phyloP scores from a whole-genome alignment of 2,113 vertebrate genomes.

The Apodemus sylvaticus region DNA sequence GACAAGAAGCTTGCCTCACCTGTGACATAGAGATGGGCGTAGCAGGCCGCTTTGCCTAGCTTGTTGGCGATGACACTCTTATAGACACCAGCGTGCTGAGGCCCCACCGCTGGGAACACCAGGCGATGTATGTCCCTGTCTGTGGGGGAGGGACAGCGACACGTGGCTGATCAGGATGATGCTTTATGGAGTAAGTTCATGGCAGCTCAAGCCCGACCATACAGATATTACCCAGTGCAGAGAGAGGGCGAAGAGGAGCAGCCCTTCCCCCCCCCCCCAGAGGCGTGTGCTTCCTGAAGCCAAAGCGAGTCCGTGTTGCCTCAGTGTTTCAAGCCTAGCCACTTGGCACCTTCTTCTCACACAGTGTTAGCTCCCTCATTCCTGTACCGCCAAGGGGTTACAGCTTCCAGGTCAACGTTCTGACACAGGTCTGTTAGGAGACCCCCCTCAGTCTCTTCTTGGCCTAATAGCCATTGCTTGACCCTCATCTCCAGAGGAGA shows the following conservation, averaged over 20 bases:
- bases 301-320: not conserved
- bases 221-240: not conserved
- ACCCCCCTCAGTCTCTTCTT: not conserved
- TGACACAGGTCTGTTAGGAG: not conserved
- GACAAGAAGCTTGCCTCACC: slow-evolving; percentile 84
- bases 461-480: not conserved
- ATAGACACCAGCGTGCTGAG: slow-evolving; percentile 95
- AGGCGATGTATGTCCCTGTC: slow-evolving; percentile 96
- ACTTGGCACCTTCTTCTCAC: not conserved
- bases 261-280: too few species aligned
- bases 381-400: not conserved
- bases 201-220: not conserved
- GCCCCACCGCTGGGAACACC: slow-evolving; percentile 92
- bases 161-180: not conserved
- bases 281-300: fast-evolving
- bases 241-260: not conserved
- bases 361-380: not conserved
- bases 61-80: slow-evolving; percentile 99
- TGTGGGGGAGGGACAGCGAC: slow-evolving; percentile 72
- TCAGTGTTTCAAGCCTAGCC: not conserved
- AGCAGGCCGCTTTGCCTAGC: slow-evolving; percentile 97
- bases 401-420: not conserved
- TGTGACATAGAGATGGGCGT: slow-evolving; percentile 96
- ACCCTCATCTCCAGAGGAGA: not conserved
- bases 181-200: not conserved